phyloP scores from a whole-genome alignment of 2,888 invertebrate genomes.

The Mesopsocus fuscifrons region DNA sequence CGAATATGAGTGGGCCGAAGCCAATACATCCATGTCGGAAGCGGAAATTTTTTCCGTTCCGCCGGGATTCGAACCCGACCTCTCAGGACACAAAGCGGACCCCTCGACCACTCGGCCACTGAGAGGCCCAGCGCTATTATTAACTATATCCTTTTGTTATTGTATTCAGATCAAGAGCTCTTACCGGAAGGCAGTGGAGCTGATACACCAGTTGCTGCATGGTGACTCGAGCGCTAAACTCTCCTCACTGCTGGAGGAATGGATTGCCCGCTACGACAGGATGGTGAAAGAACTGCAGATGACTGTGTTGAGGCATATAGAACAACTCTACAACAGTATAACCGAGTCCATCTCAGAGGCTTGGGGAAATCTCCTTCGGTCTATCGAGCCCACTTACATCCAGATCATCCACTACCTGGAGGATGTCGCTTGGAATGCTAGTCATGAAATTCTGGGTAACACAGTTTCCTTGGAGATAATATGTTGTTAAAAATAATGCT shows the following conservation, averaged over 20 bases:
- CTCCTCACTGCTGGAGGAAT: constrained; percentile 42
- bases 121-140: background rate
- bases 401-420: constrained; percentile 58
- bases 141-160: too few relatives aligned
- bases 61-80: too few relatives aligned
- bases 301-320: constrained; percentile 45
- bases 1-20: too few relatives aligned
- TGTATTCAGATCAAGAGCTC: constrained; percentile 42
- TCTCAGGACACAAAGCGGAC: too few relatives aligned
- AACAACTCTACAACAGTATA: constrained; percentile 52
- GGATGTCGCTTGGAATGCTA: constrained; percentile 48
- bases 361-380: constrained; percentile 51
- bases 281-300: constrained; percentile 61
- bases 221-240: constrained; percentile 58
- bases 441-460: constrained; percentile 45
- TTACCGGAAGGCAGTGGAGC: constrained; percentile 48
- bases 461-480: too few relatives aligned
- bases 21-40: too few relatives aligned
- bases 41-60: too few relatives aligned
- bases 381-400: constrained; percentile 60
- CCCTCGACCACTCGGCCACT: too few relatives aligned
- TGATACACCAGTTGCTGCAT: constrained; percentile 45
- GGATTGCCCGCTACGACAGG: constrained; percentile 57
- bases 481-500: background rate
- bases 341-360: constrained; percentile 41